A percentile compares a stretch with the other conserved stretches of the same genome.
Conservation (phyloP, 2,797 vertebrate species). For the Trachops cirrhosus region DNA sequence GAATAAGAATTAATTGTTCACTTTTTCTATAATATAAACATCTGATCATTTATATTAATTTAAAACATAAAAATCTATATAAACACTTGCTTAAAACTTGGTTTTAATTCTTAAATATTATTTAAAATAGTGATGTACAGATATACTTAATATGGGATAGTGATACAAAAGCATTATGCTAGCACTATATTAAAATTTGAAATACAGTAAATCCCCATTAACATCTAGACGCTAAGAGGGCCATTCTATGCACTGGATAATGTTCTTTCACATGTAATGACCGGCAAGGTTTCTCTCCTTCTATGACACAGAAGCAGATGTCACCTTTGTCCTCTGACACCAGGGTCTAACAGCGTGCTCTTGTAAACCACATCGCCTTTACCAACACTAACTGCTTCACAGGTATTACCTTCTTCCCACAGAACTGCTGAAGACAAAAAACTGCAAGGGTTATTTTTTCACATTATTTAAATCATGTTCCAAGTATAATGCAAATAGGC, state of each 20-base stretch:
- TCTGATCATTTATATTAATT: not conserved
- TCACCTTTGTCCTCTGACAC: not conserved
- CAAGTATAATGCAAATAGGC: not conserved
- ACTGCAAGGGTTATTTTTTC: not conserved
- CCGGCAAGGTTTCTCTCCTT: not conserved
- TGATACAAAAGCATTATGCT: not conserved
- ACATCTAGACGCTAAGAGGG: not conserved
- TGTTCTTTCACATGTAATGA: not conserved
- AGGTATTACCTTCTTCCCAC: not conserved
- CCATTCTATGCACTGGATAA: not conserved
- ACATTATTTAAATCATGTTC: not conserved
- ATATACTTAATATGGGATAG: not conserved
- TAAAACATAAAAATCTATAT: conserved; percentile 1
- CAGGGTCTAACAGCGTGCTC: not conserved
- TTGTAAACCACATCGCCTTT: not conserved
- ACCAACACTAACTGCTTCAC: not conserved
- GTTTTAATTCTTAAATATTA: conserved; percentile 12
- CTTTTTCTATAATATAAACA: not conserved
- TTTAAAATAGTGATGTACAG: not conserved
- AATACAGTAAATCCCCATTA: not conserved
- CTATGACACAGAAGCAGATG: not conserved
- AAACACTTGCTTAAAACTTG: not conserved
- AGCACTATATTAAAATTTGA: not conserved
- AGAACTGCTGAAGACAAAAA: not conserved
- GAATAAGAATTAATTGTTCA: not conserved